Percentiles rank a stretch among this genome's conserved stretches.
Evolutionary conservation across 2,113 vertebrate species (phyloP).

Genomic region (Amia ocellicauda): DNA sequence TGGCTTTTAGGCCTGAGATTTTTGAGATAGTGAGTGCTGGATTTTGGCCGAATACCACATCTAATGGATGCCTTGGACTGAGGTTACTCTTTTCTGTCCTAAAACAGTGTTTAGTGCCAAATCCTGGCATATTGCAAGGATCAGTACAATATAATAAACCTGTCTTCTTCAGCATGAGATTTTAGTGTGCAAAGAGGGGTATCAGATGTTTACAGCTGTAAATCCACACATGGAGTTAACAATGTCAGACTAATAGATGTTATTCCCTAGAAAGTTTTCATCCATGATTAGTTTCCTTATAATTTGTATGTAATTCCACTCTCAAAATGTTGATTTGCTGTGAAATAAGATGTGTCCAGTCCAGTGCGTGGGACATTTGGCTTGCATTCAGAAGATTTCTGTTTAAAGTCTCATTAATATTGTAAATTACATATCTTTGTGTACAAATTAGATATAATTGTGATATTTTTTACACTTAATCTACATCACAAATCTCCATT

Average conservation of each 20-base stretch:
- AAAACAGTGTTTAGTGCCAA: slow-evolving; percentile 21
- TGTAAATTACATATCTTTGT: not conserved
- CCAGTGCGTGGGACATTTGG: not conserved
- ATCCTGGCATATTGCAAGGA: slow-evolving; percentile 23
- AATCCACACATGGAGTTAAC: not conserved
- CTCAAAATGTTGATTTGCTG: slow-evolving; percentile 13
- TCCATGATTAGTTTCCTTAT: slow-evolving; percentile 5
- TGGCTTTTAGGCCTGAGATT: slow-evolving; percentile 8
- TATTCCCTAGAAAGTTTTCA: not conserved
- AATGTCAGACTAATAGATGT: not conserved
- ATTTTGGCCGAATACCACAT: slow-evolving; percentile 26
- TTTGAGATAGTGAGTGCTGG: slow-evolving; percentile 13
- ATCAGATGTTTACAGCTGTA: slow-evolving; percentile 26
- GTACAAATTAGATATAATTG: too few species aligned
- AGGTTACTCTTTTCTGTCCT: slow-evolving; percentile 25
- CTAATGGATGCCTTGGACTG: slow-evolving; percentile 29
- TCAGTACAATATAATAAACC: slow-evolving; percentile 28
- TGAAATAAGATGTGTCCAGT: slow-evolving; percentile 9
- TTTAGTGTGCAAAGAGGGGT: slow-evolving; percentile 23
- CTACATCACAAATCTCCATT: too few species aligned
- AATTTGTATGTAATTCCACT: slow-evolving; percentile 8
- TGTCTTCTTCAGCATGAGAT: slow-evolving; percentile 13
- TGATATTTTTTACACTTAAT: too few species aligned
- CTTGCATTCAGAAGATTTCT: slow-evolving; percentile 3
- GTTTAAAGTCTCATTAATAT: slow-evolving; percentile 14